These are phyloP conservation scores for Petromus typicus DNA, from an alignment of 2,113 vertebrate species.

Conservation along the genomic window DNA sequence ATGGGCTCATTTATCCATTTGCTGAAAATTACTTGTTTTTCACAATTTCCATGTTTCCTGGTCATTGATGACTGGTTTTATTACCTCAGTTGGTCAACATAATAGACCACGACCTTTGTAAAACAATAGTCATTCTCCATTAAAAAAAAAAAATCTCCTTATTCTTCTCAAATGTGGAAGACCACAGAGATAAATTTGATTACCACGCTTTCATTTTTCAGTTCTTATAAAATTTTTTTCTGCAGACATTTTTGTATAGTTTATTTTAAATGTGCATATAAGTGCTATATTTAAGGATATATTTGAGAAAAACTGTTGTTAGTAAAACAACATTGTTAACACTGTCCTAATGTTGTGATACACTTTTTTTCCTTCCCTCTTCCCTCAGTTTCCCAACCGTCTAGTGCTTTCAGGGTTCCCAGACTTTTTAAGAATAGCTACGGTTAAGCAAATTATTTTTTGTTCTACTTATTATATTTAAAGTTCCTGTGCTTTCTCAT, in stretches of 20 bases:
- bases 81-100: slow-evolving; percentile 8
- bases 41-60: background rate
- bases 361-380: slow-evolving; percentile 11
- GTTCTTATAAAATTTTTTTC: slow-evolving; percentile 9
- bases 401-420: background rate
- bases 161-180: slow-evolving; percentile 34
- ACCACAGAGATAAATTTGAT: background rate
- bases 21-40: background rate
- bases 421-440: background rate
- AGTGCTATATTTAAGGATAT: background rate
- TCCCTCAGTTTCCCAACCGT: background rate
- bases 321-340: background rate
- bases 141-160: slow-evolving; percentile 23
- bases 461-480: background rate
- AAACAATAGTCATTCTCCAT: background rate
- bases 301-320: background rate
- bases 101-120: background rate
- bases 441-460: slow-evolving; percentile 10
- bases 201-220: background rate
- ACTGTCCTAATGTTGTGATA: background rate
- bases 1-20: background rate
- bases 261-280: slow-evolving; percentile 2
- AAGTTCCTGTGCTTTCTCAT: background rate
- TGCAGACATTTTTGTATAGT: background rate
- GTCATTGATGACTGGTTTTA: slow-evolving; percentile 16